These are phyloP conservation scores for Taeniopygia guttata DNA, from an alignment of 2,797 vertebrate genomes.

Conservation along the genomic window DNA sequence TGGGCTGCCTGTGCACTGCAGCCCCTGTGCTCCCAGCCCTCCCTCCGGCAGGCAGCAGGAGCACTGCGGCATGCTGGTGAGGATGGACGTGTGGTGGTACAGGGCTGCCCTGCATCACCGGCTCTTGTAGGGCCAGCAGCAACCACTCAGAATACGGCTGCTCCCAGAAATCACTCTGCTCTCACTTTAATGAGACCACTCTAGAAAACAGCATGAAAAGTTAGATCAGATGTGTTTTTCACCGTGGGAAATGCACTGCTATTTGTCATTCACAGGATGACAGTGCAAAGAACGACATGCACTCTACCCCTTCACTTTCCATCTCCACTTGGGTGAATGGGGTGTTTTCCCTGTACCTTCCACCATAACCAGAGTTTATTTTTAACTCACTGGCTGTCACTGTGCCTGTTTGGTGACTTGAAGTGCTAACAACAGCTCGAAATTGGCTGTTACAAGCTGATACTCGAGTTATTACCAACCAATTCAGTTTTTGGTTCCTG, in stretches of 20 bases:
- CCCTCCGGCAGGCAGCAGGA: neutral
- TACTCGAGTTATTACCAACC: neutral
- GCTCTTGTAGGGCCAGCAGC: neutral
- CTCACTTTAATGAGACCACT: neutral
- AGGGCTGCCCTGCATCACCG: neutral
- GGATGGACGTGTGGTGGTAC: accelerated
- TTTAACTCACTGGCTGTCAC: neutral
- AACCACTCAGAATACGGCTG: neutral
- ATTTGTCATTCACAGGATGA: neutral
- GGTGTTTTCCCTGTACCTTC: neutral
- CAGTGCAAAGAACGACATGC: neutral
- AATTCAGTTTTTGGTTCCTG: neutral
- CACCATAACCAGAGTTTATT: neutral
- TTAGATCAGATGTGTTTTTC: conserved; percentile 1
- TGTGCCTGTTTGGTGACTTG: neutral
- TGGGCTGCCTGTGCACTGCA: neutral
- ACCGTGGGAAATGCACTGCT: neutral
- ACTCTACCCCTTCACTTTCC: neutral
- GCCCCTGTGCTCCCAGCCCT: neutral
- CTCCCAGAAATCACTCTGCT: neutral
- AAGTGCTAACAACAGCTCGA: neutral
- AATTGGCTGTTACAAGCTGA: neutral
- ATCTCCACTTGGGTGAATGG: neutral
- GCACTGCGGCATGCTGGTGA: accelerated
- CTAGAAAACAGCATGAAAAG: conserved; percentile 13